A percentile compares a stretch with the other conserved stretches of the same genome.
Evolutionary conservation across 2,113 vertebrate genomes (phyloP).

Genomic region (Stigmatopora argus): DNA sequence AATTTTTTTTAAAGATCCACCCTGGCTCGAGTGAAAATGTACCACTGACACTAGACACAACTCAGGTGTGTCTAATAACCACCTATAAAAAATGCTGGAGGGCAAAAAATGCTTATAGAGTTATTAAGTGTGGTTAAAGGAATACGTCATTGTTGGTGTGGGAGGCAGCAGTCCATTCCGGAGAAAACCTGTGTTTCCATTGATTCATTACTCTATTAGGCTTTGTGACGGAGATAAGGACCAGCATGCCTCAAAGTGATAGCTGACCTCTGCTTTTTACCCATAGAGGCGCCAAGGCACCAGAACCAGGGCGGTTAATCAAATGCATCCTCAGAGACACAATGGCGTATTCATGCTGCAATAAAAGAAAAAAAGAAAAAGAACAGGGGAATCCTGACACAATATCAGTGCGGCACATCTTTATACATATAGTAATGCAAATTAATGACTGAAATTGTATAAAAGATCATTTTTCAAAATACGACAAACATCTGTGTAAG

Average conservation of each 20-base stretch:
- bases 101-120: slow-evolving; percentile 58
- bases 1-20: too few species aligned
- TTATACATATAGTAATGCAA: too few species aligned
- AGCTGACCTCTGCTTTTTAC: slow-evolving; percentile 69
- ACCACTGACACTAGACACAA: slow-evolving; percentile 48
- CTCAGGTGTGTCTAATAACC: slow-evolving; percentile 44
- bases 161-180: slow-evolving; percentile 51
- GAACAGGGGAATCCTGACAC: background rate
- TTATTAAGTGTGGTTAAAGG: slow-evolving; percentile 51
- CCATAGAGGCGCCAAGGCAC: slow-evolving; percentile 34
- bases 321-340: slow-evolving; percentile 24
- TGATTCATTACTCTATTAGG: slow-evolving; percentile 72
- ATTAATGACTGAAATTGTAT: too few species aligned
- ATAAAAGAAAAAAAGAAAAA: slow-evolving; percentile 2
- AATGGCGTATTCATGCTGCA: background rate
- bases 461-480: too few species aligned
- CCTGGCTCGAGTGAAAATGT: slow-evolving; percentile 50
- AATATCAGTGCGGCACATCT: background rate
- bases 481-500: too few species aligned
- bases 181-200: slow-evolving; percentile 53
- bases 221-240: slow-evolving; percentile 68
- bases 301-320: slow-evolving; percentile 35
- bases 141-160: slow-evolving; percentile 39
- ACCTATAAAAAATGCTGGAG: slow-evolving; percentile 49
- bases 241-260: slow-evolving; percentile 71